Conservation (phyloP, 53 echinoderm and acorn worm genomes). For the Patiria pectinifera region DNA sequence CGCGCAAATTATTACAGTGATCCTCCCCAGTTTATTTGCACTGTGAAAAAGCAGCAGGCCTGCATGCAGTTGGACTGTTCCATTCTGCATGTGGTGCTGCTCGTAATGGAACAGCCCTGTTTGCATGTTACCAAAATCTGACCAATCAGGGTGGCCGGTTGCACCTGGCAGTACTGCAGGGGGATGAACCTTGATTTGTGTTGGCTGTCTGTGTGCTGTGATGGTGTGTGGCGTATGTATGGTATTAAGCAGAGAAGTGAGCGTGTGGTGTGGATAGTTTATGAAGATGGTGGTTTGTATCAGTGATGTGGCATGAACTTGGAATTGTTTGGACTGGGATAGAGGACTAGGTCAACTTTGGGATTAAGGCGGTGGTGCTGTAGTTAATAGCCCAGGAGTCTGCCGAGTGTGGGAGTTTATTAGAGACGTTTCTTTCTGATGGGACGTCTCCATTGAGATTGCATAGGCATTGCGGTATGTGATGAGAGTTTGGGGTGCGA, state of each 20-base stretch:
- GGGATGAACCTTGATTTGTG: slow-evolving; percentile 21
- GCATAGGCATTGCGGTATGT: neutral
- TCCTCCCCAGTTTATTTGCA: slow-evolving; percentile 26
- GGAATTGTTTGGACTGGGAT: slow-evolving; percentile 52
- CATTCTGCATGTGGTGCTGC: slow-evolving; percentile 23
- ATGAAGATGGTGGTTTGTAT: slow-evolving; percentile 51
- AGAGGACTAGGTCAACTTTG: slow-evolving; percentile 46
- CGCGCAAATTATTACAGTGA: slow-evolving; percentile 39
- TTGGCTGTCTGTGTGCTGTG: slow-evolving; percentile 7
- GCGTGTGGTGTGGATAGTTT: slow-evolving; percentile 38
- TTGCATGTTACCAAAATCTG: slow-evolving; percentile 49
- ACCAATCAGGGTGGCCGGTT: slow-evolving; percentile 30
- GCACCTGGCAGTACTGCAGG: slow-evolving; percentile 27
- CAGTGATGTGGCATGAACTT: slow-evolving; percentile 43
- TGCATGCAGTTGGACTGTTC: slow-evolving; percentile 36
- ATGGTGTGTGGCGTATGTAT: neutral
- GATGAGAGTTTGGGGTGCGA: neutral
- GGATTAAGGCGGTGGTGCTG: slow-evolving; percentile 29
- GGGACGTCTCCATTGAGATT: slow-evolving; percentile 8
- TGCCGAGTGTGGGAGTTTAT: neutral
- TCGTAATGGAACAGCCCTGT: slow-evolving; percentile 44
- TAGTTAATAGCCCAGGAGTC: slow-evolving; percentile 6
- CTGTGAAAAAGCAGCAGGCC: neutral
- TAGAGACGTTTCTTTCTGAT: neutral
- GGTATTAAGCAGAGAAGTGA: neutral